Conservation (phyloP, 2,797 vertebrate genomes). For the Percopsis omiscomaycus region DNA sequence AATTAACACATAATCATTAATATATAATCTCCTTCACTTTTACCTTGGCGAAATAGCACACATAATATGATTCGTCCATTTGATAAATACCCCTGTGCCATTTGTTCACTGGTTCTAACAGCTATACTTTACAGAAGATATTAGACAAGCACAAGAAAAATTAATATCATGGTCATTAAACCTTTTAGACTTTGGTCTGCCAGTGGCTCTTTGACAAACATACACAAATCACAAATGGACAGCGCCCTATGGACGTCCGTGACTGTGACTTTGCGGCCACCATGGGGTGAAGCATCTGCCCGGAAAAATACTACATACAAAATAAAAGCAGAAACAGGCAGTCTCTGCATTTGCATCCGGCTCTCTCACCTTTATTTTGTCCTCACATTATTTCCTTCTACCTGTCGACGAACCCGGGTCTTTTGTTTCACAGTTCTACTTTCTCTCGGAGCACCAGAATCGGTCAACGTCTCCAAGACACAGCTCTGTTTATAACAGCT, state of each 20-base stretch:
- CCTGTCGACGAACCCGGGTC: slow-evolving; percentile 41
- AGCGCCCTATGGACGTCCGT: slow-evolving; percentile 39
- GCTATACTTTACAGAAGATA: slow-evolving; percentile 42
- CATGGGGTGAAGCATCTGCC: slow-evolving; percentile 31
- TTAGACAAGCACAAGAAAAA: slow-evolving; percentile 28
- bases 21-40: slow-evolving; percentile 19
- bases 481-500: slow-evolving; percentile 67
- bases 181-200: slow-evolving; percentile 26
- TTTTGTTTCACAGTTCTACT: slow-evolving; percentile 36
- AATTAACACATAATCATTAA: slow-evolving; percentile 15
- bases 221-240: slow-evolving; percentile 41
- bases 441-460: slow-evolving; percentile 63
- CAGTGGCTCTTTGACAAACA: slow-evolving; percentile 35
- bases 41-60: slow-evolving; percentile 3
- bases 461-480: slow-evolving; percentile 59
- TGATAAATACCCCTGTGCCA: neutral
- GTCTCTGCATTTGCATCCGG: slow-evolving; percentile 43
- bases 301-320: slow-evolving; percentile 41
- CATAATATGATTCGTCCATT: slow-evolving; percentile 14
- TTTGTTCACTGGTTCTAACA: slow-evolving; percentile 16
- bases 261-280: slow-evolving; percentile 47
- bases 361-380: slow-evolving; percentile 26
- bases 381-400: slow-evolving; percentile 15
- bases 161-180: slow-evolving; percentile 30
- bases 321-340: slow-evolving; percentile 51